phyloP scores from a whole-genome alignment of 2,888 invertebrate species.

The Seira ritae region DNA sequence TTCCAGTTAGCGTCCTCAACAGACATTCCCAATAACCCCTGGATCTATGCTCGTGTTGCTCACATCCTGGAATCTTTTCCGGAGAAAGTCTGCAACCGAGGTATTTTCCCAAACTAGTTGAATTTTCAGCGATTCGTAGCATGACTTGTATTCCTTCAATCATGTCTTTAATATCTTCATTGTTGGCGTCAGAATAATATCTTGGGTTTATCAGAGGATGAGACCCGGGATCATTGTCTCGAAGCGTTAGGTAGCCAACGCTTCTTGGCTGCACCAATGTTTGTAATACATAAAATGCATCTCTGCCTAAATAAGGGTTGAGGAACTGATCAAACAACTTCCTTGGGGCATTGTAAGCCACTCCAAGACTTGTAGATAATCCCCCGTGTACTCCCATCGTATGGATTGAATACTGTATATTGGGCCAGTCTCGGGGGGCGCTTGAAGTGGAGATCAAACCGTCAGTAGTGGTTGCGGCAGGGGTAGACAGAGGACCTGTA shows the following conservation, averaged over 20 bases:
- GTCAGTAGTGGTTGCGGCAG: not conserved
- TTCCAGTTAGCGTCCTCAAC: not conserved
- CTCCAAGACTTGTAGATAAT: not conserved
- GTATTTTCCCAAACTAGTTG: constrained; percentile 24
- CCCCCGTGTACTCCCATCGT: not conserved
- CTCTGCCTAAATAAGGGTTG: constrained; percentile 20
- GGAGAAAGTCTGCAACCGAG: constrained; percentile 36
- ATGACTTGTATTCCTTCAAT: constrained; percentile 43
- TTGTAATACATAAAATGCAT: constrained; percentile 30
- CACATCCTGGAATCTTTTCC: constrained; percentile 46
- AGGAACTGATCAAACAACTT: constrained; percentile 12
- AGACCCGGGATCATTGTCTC: constrained; percentile 5
- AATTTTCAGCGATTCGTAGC: constrained; percentile 40
- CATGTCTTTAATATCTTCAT: constrained; percentile 38
- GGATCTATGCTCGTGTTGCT: constrained; percentile 17
- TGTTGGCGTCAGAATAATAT: constrained; percentile 50
- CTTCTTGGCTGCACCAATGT: constrained; percentile 39
- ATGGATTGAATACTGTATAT: not conserved
- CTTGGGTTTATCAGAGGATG: constrained; percentile 49
- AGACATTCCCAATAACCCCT: constrained; percentile 47
- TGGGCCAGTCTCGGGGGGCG: constrained; percentile 14
- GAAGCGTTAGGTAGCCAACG: constrained; percentile 35
- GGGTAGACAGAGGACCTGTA: not conserved
- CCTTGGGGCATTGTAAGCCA: not conserved
- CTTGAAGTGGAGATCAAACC: not conserved